Percentiles rank a stretch among this genome's conserved stretches.
Evolutionary conservation across 2,797 vertebrate genomes (phyloP).

Genomic region (Coracias cyanogaster): DNA sequence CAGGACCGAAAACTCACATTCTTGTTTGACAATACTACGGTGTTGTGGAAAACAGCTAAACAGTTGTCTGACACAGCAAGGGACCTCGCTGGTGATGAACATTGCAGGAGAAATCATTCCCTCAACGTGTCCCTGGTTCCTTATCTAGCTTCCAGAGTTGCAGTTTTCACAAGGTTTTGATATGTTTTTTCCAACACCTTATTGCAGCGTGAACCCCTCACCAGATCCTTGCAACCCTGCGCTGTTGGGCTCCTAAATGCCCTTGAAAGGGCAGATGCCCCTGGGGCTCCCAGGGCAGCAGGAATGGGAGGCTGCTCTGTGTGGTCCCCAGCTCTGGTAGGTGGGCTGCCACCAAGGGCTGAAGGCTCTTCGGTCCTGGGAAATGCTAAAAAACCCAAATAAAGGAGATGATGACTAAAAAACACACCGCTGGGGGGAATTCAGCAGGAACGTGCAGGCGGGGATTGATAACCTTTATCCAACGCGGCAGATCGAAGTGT

Average conservation of each 20-base stretch:
- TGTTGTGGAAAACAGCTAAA: neutral
- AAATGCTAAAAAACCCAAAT: neutral
- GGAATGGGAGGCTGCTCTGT: neutral
- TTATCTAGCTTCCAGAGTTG: neutral
- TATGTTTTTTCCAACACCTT: neutral
- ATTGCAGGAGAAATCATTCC: neutral
- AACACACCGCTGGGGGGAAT: neutral
- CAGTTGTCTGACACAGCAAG: constrained; percentile 35
- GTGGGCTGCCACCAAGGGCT: fast-evolving
- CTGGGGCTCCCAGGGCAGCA: fast-evolving
- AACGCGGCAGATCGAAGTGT: neutral
- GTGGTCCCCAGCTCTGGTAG: fast-evolving
- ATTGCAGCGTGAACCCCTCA: fast-evolving
- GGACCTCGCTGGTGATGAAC: neutral
- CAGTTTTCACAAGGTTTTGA: neutral
- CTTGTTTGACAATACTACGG: neutral
- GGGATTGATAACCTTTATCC: neutral
- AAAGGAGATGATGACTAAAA: neutral
- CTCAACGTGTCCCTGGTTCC: neutral
- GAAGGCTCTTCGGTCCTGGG: neutral
- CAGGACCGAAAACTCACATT: neutral
- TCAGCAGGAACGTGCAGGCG: fast-evolving
- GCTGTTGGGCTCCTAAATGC: neutral
- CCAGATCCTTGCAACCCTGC: fast-evolving
- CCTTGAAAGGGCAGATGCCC: fast-evolving